phyloP scores from a whole-genome alignment of 2,113 vertebrate species.

The Oncorhynchus mykiss region DNA sequence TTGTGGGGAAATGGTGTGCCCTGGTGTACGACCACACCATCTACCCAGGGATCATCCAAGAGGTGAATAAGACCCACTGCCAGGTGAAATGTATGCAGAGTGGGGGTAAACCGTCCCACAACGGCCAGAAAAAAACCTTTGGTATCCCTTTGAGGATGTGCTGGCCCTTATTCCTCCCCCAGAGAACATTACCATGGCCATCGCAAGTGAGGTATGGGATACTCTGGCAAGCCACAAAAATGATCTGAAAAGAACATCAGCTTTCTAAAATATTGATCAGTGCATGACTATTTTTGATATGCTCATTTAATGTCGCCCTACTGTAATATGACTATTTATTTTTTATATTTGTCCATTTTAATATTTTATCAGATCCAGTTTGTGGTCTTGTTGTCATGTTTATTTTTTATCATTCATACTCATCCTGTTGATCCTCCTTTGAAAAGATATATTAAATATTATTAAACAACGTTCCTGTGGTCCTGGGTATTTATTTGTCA shows the following conservation, averaged over 20 bases:
- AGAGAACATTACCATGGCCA: not conserved
- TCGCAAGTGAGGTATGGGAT: conserved; percentile 15
- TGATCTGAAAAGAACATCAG: conserved; percentile 3
- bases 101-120: too few species aligned
- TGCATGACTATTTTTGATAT: conserved; percentile 4
- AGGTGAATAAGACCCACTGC: conserved; percentile 11
- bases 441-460: not conserved
- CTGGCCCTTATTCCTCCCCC: not conserved
- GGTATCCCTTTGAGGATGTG: conserved; percentile 14
- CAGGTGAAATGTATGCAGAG: not conserved
- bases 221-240: not conserved
- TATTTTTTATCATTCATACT: too few species aligned
- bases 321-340: too few species aligned
- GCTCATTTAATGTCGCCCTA: not conserved
- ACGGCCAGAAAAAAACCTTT: too few species aligned
- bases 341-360: too few species aligned
- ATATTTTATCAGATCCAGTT: too few species aligned
- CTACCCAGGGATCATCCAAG: conserved; percentile 20
- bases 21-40: conserved; percentile 18
- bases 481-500: conserved; percentile 13
- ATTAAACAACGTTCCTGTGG: not conserved
- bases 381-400: too few species aligned
- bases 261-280: conserved; percentile 15
- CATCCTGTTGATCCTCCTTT: not conserved
- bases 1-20: conserved; percentile 9